A percentile compares a stretch with the other conserved stretches of the same genome.
These are phyloP conservation scores for Macrochelys suwanniensis DNA, from an alignment of 2,797 vertebrate species.

Conservation along the genomic window DNA sequence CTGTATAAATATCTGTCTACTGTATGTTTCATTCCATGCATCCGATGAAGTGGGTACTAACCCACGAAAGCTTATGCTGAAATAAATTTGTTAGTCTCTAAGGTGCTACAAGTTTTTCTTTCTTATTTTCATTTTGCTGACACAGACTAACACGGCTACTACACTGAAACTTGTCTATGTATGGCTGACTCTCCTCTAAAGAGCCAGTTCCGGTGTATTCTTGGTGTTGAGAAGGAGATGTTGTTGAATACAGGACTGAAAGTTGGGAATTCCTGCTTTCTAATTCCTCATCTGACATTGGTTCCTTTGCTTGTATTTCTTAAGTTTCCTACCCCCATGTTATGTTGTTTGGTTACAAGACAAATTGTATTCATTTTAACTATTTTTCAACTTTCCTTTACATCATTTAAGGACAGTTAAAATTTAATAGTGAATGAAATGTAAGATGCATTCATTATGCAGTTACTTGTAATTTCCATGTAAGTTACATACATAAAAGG, in stretches of 20 bases:
- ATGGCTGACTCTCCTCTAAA: background rate
- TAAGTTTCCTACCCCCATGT: background rate
- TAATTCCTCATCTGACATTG: background rate
- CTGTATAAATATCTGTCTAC: too few species aligned
- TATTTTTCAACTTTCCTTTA: background rate
- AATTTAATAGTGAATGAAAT: background rate
- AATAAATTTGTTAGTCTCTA: too few species aligned
- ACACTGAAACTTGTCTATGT: background rate
- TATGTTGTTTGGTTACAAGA: background rate
- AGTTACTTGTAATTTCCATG: background rate
- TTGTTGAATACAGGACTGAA: background rate
- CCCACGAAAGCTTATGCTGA: too few species aligned
- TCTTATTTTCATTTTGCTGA: too few species aligned
- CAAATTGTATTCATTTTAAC: background rate
- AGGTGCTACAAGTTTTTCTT: too few species aligned
- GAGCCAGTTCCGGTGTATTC: background rate
- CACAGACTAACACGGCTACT: too few species aligned
- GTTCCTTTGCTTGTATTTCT: background rate
- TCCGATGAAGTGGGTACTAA: too few species aligned
- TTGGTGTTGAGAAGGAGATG: background rate
- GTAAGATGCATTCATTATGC: background rate
- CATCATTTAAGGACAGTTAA: background rate
- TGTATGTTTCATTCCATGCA: too few species aligned
- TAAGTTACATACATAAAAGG: background rate
- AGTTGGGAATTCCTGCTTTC: background rate